Evolutionary conservation across 2,797 vertebrate species (phyloP).

Genomic region (Gadopsis marmoratus): DNA sequence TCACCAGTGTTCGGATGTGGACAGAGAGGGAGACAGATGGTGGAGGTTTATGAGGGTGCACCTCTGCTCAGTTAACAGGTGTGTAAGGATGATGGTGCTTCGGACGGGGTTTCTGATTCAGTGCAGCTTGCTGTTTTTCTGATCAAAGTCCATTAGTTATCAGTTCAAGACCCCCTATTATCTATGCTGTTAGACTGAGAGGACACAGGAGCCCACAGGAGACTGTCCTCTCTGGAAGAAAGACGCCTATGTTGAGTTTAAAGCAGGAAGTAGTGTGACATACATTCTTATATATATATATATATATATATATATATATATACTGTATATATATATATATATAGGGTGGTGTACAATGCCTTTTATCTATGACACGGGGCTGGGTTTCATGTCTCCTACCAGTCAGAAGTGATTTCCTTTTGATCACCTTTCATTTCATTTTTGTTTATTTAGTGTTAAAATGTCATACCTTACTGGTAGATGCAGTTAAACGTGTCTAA

Average conservation of each 20-base stretch:
- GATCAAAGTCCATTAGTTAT: slow-evolving; percentile 41
- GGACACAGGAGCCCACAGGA: background rate
- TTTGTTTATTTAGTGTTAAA: background rate
- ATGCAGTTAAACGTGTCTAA: background rate
- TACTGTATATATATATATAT: no score
- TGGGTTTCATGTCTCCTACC: background rate
- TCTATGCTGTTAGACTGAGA: slow-evolving; percentile 6
- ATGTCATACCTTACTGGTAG: background rate
- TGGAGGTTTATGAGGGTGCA: background rate
- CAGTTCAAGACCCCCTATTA: slow-evolving; percentile 1
- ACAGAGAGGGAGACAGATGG: background rate
- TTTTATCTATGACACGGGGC: background rate
- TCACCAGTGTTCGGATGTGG: slow-evolving; percentile 24
- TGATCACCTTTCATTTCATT: background rate
- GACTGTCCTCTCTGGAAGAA: background rate
- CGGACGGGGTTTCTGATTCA: background rate
- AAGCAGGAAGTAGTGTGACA: slow-evolving; percentile 7
- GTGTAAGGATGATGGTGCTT: slow-evolving; percentile 26
- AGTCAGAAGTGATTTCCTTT: no score
- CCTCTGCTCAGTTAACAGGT: slow-evolving; percentile 63
- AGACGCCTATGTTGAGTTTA: background rate
- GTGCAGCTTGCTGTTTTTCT: slow-evolving; percentile 1
- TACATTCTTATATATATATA: background rate
- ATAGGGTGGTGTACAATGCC: background rate
- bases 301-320: no score